Evolutionary conservation across 2,797 vertebrate genomes (phyloP), one percentile per base, ranked within the genome.

Genomic region (Sciaenops ocellatus): DNA sequence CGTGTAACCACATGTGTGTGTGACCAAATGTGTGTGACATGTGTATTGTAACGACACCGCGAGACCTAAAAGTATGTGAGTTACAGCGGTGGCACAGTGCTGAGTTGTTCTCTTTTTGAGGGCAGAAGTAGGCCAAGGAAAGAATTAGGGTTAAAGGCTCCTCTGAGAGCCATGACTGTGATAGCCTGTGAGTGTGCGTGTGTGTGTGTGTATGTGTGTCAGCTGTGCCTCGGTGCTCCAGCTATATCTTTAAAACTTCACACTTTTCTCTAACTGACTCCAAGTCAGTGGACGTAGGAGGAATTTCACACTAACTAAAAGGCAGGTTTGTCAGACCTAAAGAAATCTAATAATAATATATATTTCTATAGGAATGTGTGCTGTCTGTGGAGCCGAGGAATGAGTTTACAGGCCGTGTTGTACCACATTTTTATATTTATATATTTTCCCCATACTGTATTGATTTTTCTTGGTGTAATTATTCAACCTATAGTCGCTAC

Each of bases 131-230:
- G 92, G 91, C 73, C 92, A 92, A 79, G 71, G 61, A 79, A 86
- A 86, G 67, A 91, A 92, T 89, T 75, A 92, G 86, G 91, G 90
- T 93, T 92, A 93, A 92, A 90, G 85, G 84, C 79, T 91, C 91
- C 86, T 89, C 82, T 71, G 90, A 92, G 90, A 89, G 80, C 73
- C 82, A 28, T 52, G 69, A 55, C 76, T 79, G 73, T 80, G 82
- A 84, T 76, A 78, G 85, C 67, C 71, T 82, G 65, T n/a, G 72
- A 60, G 74, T 42, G 61, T 46, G 51, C 7, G 30, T 38, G 59
- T 56, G 28, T 17, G 38, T 54, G 38, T 20, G 52, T 73, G 80
- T 13, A 57, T 74, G 73, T 72, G 74, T 85, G 80, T 82, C 76
- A 78, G 78, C 80, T 30, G 48, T 60, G 64, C 34, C 60, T 75